Evolutionary conservation across 2,113 vertebrate species (phyloP), one percentile per base, ranked within the genome.

Genomic region (Zosterops hypoxanthus): DNA sequence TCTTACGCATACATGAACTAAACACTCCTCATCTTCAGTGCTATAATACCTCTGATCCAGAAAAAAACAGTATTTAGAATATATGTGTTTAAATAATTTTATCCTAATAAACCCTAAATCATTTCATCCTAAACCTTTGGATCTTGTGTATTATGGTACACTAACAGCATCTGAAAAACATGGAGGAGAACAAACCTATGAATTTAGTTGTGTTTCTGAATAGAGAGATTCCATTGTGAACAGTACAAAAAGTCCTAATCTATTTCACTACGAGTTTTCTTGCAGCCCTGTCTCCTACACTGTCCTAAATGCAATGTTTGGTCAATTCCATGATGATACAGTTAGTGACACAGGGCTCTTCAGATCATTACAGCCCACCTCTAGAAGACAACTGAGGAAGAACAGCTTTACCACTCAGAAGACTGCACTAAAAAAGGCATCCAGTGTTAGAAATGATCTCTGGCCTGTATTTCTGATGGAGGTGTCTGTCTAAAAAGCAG

Each of bases 341-440:
- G 75, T 61, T 23, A 91, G 88, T 59, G 41, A 14, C 11, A 71
- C 3, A 11, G 56, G 46, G 41, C 73, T 88, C 82, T 96, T 86
- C 79, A 78, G 65, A 80, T 85, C 52, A 56, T 84, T 82, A 82
- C 66, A 95, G 79, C 61, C n/a, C 3, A 52, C 22, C 20, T 4
- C 44, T 2, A 3, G 25, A 66, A 88, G 66, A 33, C 26, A 80
- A 72, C 44, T 28, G 81, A 88, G 64, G 71, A 94, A 97, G 76
- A 97, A 93, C 65, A 88, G 55, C 77, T 82, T 15, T 66, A 86
- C 86, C 70, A 69, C 60, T 92, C 94, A 52, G 46, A 90, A 95
- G 83, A 92, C 63, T 66, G 73, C 63, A 69, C 65, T 90, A 70
- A 34, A 39, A 82, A 92, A 78, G 36, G 18, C 36, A 56, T 36